Base-by-base conservation (phyloP, 2,888 invertebrate genomes). In the Trichogramma dendrolimi region DNA sequence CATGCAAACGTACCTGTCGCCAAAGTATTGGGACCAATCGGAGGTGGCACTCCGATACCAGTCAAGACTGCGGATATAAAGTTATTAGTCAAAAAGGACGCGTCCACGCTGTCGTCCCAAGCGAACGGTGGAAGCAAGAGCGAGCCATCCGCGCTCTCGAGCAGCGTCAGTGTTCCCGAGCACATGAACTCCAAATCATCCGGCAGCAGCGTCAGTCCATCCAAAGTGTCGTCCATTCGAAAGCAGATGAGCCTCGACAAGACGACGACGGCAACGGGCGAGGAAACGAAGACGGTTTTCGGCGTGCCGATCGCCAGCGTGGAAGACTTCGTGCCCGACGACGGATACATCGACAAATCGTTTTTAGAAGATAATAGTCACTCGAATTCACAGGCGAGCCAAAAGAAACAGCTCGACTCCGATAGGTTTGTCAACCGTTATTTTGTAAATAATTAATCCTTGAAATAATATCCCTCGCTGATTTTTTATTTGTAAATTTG, bases 261-360 rank as follows among this genome's bases (percentile, higher is more conserved):
- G 58, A 49, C 67, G 41, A 41, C 61, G 2, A 70, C 68, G 61
- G 27, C 27, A 3, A 54, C 67, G n/a, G 63, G 65, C 52, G 68
- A 63, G 39, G 61, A 63, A 27, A 55, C 54, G n/a, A 61, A 66
- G 49, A 49, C 58, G 1, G 68, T 58, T 59, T 64, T 68, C 5
- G 71, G 60, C 52, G 42, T 60, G 11, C 72, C 77, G 4, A 75
- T 83, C 7, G 77, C 80, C 4, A 83, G 82, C 67, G 87, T 90
- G 6, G 89, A 90, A 69, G 89, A 90, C 72, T 90, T 89, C 82
- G 81, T 89, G 74, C 83, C 90, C 64, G 85, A 92, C 80, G 80
- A 86, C 72, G 90, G 89, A n/a, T 85, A 87, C 51, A 76, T 90
- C 46, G 90, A 90, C 72, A 85, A 86, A 73, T 89, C 88, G 60